Percentiles rank a stretch among this genome's conserved stretches.
Evolutionary conservation across 2,888 invertebrate species (phyloP).

Genomic region (Stegophylla sp.): DNA sequence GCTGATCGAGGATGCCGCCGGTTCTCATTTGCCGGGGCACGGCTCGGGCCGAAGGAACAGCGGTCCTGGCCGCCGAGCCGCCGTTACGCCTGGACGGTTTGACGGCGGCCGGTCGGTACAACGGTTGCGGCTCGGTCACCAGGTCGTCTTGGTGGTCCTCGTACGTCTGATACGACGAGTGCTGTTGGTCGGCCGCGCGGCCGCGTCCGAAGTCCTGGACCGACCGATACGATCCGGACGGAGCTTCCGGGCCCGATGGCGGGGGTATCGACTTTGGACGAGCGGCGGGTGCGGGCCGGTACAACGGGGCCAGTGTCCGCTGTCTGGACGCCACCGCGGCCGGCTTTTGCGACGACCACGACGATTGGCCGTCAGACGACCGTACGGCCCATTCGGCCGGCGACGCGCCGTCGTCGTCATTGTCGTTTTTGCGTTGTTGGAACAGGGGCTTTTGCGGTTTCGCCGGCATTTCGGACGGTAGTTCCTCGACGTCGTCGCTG

Average conservation of each 20-base stretch:
- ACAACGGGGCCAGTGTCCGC: background rate
- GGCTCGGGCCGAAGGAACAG: background rate
- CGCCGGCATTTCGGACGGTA: constrained; percentile 51
- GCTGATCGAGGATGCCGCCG: constrained; percentile 14
- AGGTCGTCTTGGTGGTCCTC: constrained; percentile 18
- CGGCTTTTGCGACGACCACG: background rate
- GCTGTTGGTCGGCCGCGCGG: background rate
- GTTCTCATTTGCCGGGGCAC: background rate
- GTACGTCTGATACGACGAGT: constrained; percentile 13
- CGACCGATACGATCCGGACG: constrained; percentile 2
- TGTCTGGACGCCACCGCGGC: background rate
- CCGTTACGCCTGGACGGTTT: background rate
- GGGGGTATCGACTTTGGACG: background rate
- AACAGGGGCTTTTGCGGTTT: constrained; percentile 40
- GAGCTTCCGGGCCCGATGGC: background rate
- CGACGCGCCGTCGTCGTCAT: background rate
- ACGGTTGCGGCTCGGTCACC: background rate
- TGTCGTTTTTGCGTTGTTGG: constrained; percentile 63
- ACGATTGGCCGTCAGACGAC: background rate
- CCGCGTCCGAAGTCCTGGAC: background rate
- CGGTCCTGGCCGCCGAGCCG: background rate
- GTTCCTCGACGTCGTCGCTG: constrained; percentile 80
- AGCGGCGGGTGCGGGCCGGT: background rate
- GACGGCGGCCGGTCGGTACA: background rate
- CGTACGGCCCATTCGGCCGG: constrained; percentile 3